Conservation (phyloP, 2,113 vertebrate genomes). For the Sylvia atricapilla region DNA sequence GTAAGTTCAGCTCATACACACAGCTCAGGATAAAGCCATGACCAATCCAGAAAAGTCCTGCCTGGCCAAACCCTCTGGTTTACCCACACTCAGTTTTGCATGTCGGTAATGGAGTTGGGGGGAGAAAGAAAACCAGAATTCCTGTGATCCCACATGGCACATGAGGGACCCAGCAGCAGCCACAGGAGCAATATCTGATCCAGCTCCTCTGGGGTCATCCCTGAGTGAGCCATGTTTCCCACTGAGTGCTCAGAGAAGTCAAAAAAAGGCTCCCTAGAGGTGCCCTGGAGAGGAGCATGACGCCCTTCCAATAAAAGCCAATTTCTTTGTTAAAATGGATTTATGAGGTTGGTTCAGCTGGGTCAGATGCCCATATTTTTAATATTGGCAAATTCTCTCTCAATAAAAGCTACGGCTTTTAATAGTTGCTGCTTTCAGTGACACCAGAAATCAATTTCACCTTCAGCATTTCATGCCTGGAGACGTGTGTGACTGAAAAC, state of each 20-base stretch:
- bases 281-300: not conserved
- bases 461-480: not conserved
- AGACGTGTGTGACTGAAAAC: not conserved
- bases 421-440: not conserved
- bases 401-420: not conserved
- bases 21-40: not conserved
- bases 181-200: not conserved
- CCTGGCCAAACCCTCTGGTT: not conserved
- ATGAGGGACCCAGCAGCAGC: not conserved
- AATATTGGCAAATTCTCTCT: not conserved
- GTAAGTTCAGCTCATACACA: too few relatives aligned
- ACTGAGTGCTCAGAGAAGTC: not conserved
- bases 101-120: not conserved
- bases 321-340: not conserved
- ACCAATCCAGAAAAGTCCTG: not conserved
- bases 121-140: not conserved
- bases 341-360: not conserved
- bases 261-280: not conserved
- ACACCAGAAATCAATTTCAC: conserved; percentile 2
- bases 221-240: accelerated
- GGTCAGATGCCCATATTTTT: not conserved
- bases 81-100: too few relatives aligned
- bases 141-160: not conserved
- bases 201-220: not conserved
- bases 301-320: not conserved